Conservation (phyloP, 2,797 vertebrate species). For the Phrynocephalus forsythii region DNA sequence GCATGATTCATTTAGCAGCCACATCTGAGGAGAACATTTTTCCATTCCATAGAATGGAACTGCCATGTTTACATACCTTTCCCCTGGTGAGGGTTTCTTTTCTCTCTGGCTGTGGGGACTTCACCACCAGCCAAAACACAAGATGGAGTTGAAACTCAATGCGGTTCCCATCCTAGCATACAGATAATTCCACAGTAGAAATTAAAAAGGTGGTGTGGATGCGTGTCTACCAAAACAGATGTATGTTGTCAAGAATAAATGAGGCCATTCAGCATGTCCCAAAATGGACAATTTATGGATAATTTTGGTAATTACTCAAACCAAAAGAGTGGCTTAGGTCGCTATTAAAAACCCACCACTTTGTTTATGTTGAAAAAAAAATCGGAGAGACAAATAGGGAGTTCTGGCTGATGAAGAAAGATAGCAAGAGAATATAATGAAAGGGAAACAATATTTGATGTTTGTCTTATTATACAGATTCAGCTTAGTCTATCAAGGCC, state of each 20-base stretch:
- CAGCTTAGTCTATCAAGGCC: conserved; percentile 40
- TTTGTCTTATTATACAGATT: conserved; percentile 57
- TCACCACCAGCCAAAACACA: conserved; percentile 64
- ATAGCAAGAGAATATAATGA: conserved; percentile 64
- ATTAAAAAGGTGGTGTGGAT: conserved; percentile 41
- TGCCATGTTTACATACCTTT: conserved; percentile 58
- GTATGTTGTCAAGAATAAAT: conserved; percentile 68
- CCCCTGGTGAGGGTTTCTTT: conserved; percentile 63
- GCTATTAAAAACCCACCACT: conserved; percentile 55
- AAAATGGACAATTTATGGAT: conserved; percentile 68
- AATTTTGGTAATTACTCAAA: conserved; percentile 68
- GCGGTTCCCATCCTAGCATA: background rate
- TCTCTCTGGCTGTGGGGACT: conserved; percentile 63
- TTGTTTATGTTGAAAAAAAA: conserved; percentile 62
- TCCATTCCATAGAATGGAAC: conserved; percentile 16
- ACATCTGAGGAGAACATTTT: conserved; percentile 48
- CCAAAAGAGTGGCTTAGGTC: conserved; percentile 58
- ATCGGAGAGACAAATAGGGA: conserved; percentile 46
- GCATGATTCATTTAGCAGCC: conserved; percentile 24
- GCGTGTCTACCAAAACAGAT: conserved; percentile 66
- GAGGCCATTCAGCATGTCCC: conserved; percentile 67
- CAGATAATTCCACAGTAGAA: conserved; percentile 6
- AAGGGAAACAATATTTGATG: conserved; percentile 71
- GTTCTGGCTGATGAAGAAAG: conserved; percentile 65
- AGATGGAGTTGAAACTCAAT: conserved; percentile 67